Evolutionary conservation across 1,140 invertebrate genomes (phyloP).

Genomic region (Leptoteleia sp.): DNA sequence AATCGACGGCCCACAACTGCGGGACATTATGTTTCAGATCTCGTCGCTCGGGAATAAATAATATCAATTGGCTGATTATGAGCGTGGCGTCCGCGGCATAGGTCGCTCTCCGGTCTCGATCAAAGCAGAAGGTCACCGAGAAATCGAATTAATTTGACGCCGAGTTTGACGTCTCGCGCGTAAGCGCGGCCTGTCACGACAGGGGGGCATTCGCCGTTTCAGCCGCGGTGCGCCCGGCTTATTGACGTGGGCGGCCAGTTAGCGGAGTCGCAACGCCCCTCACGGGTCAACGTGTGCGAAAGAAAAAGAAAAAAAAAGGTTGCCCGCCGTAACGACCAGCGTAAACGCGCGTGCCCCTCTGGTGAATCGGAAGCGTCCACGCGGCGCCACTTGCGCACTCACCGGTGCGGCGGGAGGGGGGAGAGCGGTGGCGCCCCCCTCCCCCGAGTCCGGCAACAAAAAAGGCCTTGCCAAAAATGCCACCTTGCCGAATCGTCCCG

Average conservation of each 20-base stretch:
- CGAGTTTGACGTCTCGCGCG: slow-evolving; percentile 35
- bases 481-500: background rate
- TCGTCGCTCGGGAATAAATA: slow-evolving; percentile 49
- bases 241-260: slow-evolving; percentile 41
- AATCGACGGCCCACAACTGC: slow-evolving; percentile 35
- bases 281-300: slow-evolving; percentile 32
- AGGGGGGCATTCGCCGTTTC: slow-evolving; percentile 13
- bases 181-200: slow-evolving; percentile 26
- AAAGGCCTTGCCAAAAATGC: slow-evolving; percentile 7
- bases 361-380: background rate
- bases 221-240: slow-evolving; percentile 11
- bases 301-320: no score
- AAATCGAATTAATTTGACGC: slow-evolving; percentile 64
- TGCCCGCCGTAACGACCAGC: background rate
- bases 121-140: slow-evolving; percentile 63
- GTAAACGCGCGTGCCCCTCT: background rate
- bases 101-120: slow-evolving; percentile 55
- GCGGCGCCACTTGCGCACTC: background rate
- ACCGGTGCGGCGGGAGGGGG: background rate
- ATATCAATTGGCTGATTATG: slow-evolving; percentile 61
- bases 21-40: slow-evolving; percentile 54
- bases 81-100: slow-evolving; percentile 40
- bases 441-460: background rate
- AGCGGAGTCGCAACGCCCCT: slow-evolving; percentile 28
- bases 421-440: no score